Base-by-base conservation (phyloP, 2,888 invertebrate genomes). In the Stenurella melanura region DNA sequence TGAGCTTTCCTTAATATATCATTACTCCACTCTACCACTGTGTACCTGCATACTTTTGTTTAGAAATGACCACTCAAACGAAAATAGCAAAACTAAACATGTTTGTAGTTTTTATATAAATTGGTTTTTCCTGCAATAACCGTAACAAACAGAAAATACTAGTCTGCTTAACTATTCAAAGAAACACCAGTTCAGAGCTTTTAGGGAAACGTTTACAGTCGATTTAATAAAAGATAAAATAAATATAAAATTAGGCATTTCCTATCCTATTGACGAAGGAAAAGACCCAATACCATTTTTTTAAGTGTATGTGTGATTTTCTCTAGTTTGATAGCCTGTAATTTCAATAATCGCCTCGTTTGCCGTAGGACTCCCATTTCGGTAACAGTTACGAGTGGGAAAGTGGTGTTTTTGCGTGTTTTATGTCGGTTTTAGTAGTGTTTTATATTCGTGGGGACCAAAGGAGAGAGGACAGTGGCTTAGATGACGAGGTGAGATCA, bases 331-430 rank as follows among this genome's bases (percentile, higher is more conserved):
- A 83, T 80, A 76, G 80, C 74, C 76, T 64, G 81, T 84, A 84
- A 84, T 85, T 85, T 85, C 85, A 85, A 85, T 85, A 85, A 85
- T 85, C 85, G 82, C 78, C 77, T 77, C 80, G 83, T 82, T 84
- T 81, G 75, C 80, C 81, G 73, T 72, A 76, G 82, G 82, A 83
- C 83, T 81, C 78, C 81, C 82, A 76, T 84, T 82, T 50, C 73
- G 74, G 76, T 75, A 76, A 76, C 78, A 67, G 83, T 82, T 82
- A 82, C 81, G 81, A 78, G 74, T 77, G 79, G 74, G 74, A 74
- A 85, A 85, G 81, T 80, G 82, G 81, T 83, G 82, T 80, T 84
- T 83, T 78, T 78, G 77, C 82, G 83, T 83, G 85, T 85, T 86
- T 86, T 85, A 79, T 76, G 78, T 75, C 75, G 50, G 73, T 77